Base-by-base conservation (phyloP, 2,888 invertebrate species). In the Crepidodera aurea region DNA sequence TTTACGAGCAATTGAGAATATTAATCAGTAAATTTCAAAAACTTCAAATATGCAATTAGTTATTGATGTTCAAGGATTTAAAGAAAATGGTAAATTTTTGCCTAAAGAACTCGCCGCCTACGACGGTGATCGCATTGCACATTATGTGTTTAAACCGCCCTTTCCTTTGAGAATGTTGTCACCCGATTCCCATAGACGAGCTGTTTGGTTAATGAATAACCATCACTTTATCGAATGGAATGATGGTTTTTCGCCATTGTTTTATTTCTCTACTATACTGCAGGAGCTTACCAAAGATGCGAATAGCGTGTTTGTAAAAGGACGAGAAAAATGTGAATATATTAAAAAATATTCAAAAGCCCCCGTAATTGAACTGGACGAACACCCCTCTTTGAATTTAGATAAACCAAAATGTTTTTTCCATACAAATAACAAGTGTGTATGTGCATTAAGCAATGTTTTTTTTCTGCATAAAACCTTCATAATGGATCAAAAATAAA, bases 21-120 rank as follows among this genome's bases (percentile, higher is more conserved):
- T 22, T 22, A 22, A 22, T 4, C 6, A 22, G 6, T 2, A 6
- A 4, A 22, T 22, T 22, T 22, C 2, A 22, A 22, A 32, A 32
- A 32, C 25, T 25, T 5, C 25, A 25, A 25, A 25, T 25, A 58
- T 59, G 51, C 12, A 19, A 44, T n/a, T 51, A n/a, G 22, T 60
- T 1, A 1, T 60, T 15, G 59, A 60, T 37, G 13, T 60, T 25
- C 53, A 55, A 55, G 55, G 60, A 5, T 55, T 55, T 16, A 55
- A 60, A 22, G 51, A 60, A 51, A 55, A 60, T 8, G 54, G 55
- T 50, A 60, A 50, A 55, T 55, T 60, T 10, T 42, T 55, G 1
- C 42, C 50, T n/a, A 55, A 60, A 34, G 50, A 60, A 32, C 12
- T 60, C 3, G 50, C 60, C 12, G 55, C 50, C 5, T 60, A 32